Evolutionary conservation across 30 jellyfish, hydroid and myxozoan genomes (phyloP), one percentile per base, ranked within the genome.

Genomic region (Pseudorhiza aurosa): DNA sequence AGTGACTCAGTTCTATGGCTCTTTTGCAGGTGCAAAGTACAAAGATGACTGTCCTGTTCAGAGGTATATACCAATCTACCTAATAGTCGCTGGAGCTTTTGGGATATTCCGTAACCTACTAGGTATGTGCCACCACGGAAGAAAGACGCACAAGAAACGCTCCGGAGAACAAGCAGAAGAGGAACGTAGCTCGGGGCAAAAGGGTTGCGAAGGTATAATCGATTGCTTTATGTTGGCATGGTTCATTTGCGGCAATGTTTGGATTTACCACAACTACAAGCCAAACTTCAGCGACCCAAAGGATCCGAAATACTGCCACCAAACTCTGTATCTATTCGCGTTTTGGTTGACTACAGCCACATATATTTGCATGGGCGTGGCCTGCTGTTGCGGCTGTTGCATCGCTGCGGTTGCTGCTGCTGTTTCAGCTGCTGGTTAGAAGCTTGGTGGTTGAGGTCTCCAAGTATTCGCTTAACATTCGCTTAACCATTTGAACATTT

Each of bases 231-330:
- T 92, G 45, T 53, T 92, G 32, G 98, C 93, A 2, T 92, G 98
- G 98, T 92, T 92, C 58, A 92, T 92, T 53, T 75, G 88, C 32
- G 98, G 98, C n/a, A 92, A 92, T 67, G 96, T 92, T 10, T 92
- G 98, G 98, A 86, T 92, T 32, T 92, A 92, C 90, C 30, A 75
- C 22, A 73, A 78, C 78, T 92, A 92, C 80, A 60, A 64, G 60
- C 98, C 98, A 11, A 62, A 64, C 35, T 78, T 74, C 64, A 64
- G 26, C 2, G 49, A 79, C 39, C 49, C 70, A 14, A 31, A 12
- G 25, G 47, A 75, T 31, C 57, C 68, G 1, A 43, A 81, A 17
- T 92, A 85, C 32, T 92, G 98, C 64, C 72, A 92, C 59, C 62
- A 80, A 51, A 86, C 96, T 15, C 57, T 92, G 50, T 92, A 92